These are phyloP conservation scores for Drosophila heteroneura DNA, from an alignment of 2,888 invertebrate genomes.

Conservation along the genomic window DNA sequence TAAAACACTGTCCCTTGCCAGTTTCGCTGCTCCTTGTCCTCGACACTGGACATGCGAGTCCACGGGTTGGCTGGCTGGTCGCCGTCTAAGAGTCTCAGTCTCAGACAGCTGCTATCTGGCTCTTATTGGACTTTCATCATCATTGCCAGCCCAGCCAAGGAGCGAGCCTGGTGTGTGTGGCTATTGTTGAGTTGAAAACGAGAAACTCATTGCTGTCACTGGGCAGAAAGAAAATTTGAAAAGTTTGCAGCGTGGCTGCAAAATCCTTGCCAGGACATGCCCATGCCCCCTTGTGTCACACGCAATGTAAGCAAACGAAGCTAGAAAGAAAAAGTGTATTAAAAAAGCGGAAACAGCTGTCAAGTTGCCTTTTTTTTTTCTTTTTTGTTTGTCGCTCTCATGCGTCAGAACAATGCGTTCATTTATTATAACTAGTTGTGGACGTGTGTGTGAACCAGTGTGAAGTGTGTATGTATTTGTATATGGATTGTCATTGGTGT, in stretches of 20 bases:
- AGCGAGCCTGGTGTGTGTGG: constrained; percentile 12
- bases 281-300: constrained; percentile 52
- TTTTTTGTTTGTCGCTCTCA: constrained; percentile 18
- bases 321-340: constrained; percentile 69
- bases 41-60: constrained; percentile 35
- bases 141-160: constrained; percentile 45
- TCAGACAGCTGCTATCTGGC: constrained; percentile 37
- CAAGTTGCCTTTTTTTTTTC: constrained; percentile 52
- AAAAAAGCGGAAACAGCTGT: constrained; percentile 81
- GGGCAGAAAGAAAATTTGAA: constrained; percentile 78
- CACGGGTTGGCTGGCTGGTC: constrained; percentile 1
- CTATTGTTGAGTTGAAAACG: constrained; percentile 62
- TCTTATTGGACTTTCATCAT: constrained; percentile 77
- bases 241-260: constrained; percentile 70
- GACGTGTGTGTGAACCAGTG: constrained; percentile 9
- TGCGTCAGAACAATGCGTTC: constrained; percentile 67
- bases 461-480: constrained; percentile 8
- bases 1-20: constrained; percentile 54
- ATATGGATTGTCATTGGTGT: constrained; percentile 19
- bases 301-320: constrained; percentile 66
- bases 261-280: constrained; percentile 63
- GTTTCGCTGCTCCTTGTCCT: constrained; percentile 17
- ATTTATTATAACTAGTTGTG: constrained; percentile 66
- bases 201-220: constrained; percentile 81
- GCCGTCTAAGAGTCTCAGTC: constrained; percentile 12